Conservation (phyloP, 2,888 invertebrate species). For the Drosophila anceps region DNA sequence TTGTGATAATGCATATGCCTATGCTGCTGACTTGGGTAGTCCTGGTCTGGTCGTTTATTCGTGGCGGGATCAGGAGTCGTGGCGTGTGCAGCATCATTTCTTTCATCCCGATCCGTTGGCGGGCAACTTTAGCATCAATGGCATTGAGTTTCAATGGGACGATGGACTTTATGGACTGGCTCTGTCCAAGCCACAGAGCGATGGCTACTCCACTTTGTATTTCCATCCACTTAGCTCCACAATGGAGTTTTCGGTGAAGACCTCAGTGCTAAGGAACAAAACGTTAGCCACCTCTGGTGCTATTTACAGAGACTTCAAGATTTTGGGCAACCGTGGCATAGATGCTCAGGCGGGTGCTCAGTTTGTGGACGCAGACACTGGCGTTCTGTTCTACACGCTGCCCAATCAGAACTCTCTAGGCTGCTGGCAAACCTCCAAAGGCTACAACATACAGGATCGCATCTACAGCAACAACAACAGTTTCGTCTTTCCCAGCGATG, state of each 20-base stretch:
- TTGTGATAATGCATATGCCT: conserved; percentile 90
- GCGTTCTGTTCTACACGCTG: conserved; percentile 91
- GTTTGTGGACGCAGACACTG: conserved; percentile 90
- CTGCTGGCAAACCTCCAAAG: conserved; percentile 91
- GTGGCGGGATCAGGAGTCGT: conserved; percentile 89
- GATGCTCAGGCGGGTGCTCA: conserved; percentile 91
- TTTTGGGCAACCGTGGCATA: conserved; percentile 89
- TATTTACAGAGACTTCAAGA: conserved; percentile 89
- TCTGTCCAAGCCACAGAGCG: conserved; percentile 88
- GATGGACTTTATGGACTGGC: conserved; percentile 92
- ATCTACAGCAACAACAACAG: conserved; percentile 90
- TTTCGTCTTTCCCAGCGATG: conserved; percentile 92
- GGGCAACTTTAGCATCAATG: conserved; percentile 90
- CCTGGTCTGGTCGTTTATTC: conserved; percentile 92
- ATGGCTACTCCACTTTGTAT: conserved; percentile 90
- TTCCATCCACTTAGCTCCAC: conserved; percentile 93
- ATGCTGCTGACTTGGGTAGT: conserved; percentile 90
- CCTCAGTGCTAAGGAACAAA: conserved; percentile 88
- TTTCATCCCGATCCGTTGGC: conserved; percentile 90
- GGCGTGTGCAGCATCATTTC: conserved; percentile 90
- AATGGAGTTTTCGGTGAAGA: conserved; percentile 91
- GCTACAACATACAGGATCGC: conserved; percentile 89
- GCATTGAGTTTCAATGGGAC: conserved; percentile 90
- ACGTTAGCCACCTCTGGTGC: conserved; percentile 85
- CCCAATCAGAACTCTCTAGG: conserved; percentile 91